A percentile compares a stretch with the other conserved stretches of the same genome.
Conservation (phyloP, 2,797 vertebrate genomes). For the Anguilla marmorata region DNA sequence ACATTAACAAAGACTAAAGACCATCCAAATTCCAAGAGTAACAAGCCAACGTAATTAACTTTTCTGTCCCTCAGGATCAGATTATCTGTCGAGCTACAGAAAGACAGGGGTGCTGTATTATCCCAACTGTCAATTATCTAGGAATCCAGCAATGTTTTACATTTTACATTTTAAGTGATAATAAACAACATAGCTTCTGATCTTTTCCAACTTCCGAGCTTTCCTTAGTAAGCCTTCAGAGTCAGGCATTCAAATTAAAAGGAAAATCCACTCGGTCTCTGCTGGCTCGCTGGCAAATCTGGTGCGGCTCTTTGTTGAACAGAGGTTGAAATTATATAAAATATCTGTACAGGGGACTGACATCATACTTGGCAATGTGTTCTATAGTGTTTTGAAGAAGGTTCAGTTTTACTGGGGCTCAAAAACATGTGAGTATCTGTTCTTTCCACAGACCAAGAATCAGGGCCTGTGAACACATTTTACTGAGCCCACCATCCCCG, state of each 20-base stretch:
- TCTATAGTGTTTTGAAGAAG: conserved; percentile 63
- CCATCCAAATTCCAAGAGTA: conserved; percentile 42
- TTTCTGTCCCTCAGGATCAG: conserved; percentile 35
- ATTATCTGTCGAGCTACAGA: conserved; percentile 42
- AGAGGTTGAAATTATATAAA: conserved; percentile 61
- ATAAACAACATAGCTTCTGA: conserved; percentile 42
- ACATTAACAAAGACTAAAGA: conserved; percentile 40
- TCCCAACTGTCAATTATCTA: conserved; percentile 46
- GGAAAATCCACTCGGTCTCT: conserved; percentile 43
- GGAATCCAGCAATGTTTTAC: conserved; percentile 52
- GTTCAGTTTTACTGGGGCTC: conserved; percentile 69
- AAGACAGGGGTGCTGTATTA: conserved; percentile 37
- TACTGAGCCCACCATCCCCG: not conserved
- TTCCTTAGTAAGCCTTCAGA: conserved; percentile 21
- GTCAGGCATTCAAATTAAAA: not conserved
- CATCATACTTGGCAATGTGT: conserved; percentile 68
- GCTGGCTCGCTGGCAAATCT: conserved; percentile 48
- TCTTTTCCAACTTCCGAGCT: conserved; percentile 33
- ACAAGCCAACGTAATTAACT: conserved; percentile 44
- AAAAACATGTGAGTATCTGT: conserved; percentile 63
- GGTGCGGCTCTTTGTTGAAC: conserved; percentile 55
- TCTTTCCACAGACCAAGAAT: conserved; percentile 47
- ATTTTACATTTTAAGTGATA: conserved; percentile 44
- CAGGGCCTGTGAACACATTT: not conserved
- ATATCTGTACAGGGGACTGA: conserved; percentile 59